A percentile compares a stretch with the other conserved stretches of the same genome.
phyloP scores from a whole-genome alignment of 2,797 vertebrate species.

The Aselliscus stoliczkanus region DNA sequence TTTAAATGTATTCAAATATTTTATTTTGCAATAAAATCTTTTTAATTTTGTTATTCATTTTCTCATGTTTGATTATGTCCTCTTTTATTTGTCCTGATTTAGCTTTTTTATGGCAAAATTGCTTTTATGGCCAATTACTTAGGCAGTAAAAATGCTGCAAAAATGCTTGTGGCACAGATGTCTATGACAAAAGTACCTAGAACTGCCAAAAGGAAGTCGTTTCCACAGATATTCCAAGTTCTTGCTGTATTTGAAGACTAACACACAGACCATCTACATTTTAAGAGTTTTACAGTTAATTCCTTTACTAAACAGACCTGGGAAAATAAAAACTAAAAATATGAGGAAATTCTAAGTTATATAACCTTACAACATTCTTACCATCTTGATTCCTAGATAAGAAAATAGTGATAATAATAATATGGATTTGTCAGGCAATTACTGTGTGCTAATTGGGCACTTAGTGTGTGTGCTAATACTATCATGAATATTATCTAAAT shows the following conservation, averaged over 20 bases:
- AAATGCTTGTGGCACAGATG: neutral
- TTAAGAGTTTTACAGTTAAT: neutral
- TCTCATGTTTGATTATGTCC: neutral
- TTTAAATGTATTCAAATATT: neutral
- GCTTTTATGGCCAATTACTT: neutral
- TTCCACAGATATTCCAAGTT: neutral
- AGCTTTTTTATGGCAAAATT: neutral
- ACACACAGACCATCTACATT: neutral
- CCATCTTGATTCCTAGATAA: neutral
- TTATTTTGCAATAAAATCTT: neutral
- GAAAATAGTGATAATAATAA: neutral
- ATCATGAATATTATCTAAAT: neutral
- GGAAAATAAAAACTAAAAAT: neutral
- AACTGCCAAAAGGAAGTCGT: neutral
- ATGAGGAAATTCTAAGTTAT: neutral
- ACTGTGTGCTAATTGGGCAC: neutral
- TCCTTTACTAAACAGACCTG: neutral
- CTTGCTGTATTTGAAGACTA: neutral
- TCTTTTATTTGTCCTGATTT: neutral
- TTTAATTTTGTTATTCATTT: neutral
- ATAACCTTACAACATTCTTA: neutral
- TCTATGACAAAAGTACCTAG: neutral
- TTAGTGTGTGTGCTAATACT: neutral
- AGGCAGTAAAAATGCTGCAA: neutral
- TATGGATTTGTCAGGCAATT: too few species aligned